Base-by-base conservation (phyloP, 2,113 vertebrate genomes). In the Heliornis fulica region DNA sequence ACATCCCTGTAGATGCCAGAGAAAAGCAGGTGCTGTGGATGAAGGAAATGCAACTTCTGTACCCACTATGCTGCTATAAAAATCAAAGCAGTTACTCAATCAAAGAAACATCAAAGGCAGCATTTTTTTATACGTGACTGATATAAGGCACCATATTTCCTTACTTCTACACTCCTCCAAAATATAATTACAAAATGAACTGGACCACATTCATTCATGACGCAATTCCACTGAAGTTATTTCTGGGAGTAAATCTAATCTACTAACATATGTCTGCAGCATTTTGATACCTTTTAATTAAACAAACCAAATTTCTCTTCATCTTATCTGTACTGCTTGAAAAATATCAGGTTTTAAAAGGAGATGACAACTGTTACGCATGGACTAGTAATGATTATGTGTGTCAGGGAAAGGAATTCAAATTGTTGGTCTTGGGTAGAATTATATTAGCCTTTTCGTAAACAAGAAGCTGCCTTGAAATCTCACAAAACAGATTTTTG, bases 181-280 rank as follows among this genome's bases (percentile, higher is more conserved):
- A 93, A 83, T 43, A n/a, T 6, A 94, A 95, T 69, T 83, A 94
- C 22, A 51, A 54, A 56, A 46, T 36, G 32, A 80, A 53, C 84
- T 23, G 34, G 66, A 61, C 36, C 54, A 26, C 15, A 15, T 80
- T 86, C 41, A 25, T 26, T 72, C 64, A 38, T 34, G 71, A 74
- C 38, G 64, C 53, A 87, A 76, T 80, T 94, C 25, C 68, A 74
- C 48, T 65, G 43, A 79, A 95, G 81, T 61, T 82, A 94, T 93
- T 96, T 91, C 87, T 83, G 59, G 21, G n/a, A 93, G 43, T 83
- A 95, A 88, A 81, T 87, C 64, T 91, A 87, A 94, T 87, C 36
- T 65, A 77, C 63, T 80, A 50, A 36, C 4, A 2, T 18, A 79
- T 87, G 17, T 29, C 57, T 81, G 76, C 41, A 80, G 46, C 28